phyloP scores from a whole-genome alignment of 1,140 invertebrate genomes.

The Palaemon carinicauda region DNA sequence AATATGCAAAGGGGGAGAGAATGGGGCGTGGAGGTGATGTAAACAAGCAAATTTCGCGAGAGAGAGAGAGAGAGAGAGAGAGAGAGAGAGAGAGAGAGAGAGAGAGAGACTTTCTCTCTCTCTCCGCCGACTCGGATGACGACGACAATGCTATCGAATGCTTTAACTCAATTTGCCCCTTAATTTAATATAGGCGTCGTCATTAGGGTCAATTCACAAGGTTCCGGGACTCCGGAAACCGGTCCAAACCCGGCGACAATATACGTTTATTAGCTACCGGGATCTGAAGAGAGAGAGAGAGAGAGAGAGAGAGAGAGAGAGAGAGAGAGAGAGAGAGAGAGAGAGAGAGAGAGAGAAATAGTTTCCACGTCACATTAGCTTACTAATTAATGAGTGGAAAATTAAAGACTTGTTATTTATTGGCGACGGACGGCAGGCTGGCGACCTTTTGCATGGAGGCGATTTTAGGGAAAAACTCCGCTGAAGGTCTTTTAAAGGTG shows the following conservation, averaged over 20 bases:
- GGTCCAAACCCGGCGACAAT: constrained; percentile 12
- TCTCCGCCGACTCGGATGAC: neutral
- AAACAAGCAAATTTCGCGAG: neutral
- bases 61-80: neutral
- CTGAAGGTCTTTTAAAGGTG: no score
- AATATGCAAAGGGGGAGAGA: neutral
- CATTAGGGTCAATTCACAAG: constrained; percentile 28
- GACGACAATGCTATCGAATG: constrained; percentile 23
- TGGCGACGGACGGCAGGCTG: no score
- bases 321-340: neutral
- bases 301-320: neutral
- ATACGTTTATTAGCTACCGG: constrained; percentile 16
- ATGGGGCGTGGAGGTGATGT: neutral
- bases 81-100: constrained; percentile 10
- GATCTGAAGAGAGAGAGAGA: neutral
- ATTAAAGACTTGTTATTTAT: no score
- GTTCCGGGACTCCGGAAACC: constrained; percentile 12
- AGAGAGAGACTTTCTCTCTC: no score
- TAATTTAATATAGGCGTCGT: constrained; percentile 6
- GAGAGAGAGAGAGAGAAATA: no score
- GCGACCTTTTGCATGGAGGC: no score
- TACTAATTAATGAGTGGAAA: no score
- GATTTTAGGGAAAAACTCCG: no score
- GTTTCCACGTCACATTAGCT: no score
- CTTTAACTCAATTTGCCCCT: constrained; percentile 25